phyloP scores from a whole-genome alignment of 1,140 invertebrate genomes.

The Teleopsis dalmanni region DNA sequence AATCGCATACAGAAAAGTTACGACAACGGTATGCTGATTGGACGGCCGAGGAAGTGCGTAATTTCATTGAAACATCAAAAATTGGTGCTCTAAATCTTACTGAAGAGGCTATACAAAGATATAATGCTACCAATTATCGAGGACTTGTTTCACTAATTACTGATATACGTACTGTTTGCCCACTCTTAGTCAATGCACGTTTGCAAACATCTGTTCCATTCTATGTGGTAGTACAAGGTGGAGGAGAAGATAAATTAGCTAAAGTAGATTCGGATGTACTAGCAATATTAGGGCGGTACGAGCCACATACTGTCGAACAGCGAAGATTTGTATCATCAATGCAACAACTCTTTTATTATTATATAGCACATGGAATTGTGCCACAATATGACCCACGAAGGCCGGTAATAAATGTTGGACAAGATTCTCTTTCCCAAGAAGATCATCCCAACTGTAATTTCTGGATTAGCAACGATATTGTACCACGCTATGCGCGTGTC shows the following conservation, averaged over 20 bases:
- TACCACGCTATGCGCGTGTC: constrained; percentile 56
- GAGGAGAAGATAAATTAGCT: constrained; percentile 49
- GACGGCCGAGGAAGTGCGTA: constrained; percentile 53
- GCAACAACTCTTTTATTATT: constrained; percentile 74
- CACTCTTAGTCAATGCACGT: constrained; percentile 57
- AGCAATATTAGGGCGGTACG: constrained; percentile 69
- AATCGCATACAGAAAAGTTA: constrained; percentile 53
- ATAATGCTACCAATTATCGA: constrained; percentile 56
- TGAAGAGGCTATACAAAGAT: constrained; percentile 53
- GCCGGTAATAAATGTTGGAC: constrained; percentile 57
- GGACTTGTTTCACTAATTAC: constrained; percentile 65
- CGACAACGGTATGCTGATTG: constrained; percentile 53
- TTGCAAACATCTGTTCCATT: constrained; percentile 55
- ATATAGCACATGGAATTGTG: constrained; percentile 63
- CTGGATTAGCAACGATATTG: constrained; percentile 66
- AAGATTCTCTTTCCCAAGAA: constrained; percentile 55
- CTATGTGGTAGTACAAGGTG: constrained; percentile 62
- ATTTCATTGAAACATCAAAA: constrained; percentile 56
- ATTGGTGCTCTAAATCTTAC: constrained; percentile 54
- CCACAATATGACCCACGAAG: constrained; percentile 48
- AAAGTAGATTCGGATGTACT: constrained; percentile 62
- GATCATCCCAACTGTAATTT: constrained; percentile 65
- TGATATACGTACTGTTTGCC: constrained; percentile 71
- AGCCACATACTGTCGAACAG: constrained; percentile 60
- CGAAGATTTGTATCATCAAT: constrained; percentile 67